Conservation (phyloP, 2,113 vertebrate genomes). For the Potamarius usumacintae region DNA sequence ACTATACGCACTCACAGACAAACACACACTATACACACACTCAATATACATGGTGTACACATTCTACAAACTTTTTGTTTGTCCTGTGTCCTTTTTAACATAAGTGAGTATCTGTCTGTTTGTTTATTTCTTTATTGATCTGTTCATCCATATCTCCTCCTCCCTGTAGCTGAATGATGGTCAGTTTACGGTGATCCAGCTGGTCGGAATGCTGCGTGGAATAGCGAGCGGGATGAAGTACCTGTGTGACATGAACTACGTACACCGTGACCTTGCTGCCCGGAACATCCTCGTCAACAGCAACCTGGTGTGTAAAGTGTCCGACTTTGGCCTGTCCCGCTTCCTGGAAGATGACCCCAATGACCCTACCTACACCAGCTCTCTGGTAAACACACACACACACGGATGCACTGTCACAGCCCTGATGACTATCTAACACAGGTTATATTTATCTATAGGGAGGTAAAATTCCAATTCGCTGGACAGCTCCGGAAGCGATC, state of each 20-base stretch:
- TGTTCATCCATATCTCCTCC: conserved; percentile 2
- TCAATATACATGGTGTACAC: background rate
- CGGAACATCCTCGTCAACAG: conserved; percentile 97
- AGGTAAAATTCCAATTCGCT: conserved; percentile 97
- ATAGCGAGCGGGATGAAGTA: conserved; percentile 97
- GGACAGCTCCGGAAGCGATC: conserved; percentile 96
- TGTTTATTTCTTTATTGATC: background rate
- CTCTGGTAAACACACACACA: conserved; percentile 77
- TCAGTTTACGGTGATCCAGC: conserved; percentile 96
- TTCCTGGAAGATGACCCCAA: conserved; percentile 91
- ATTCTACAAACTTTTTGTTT: background rate
- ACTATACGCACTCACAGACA: background rate
- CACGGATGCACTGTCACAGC: background rate
- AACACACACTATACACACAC: background rate
- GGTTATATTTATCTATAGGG: conserved; percentile 72
- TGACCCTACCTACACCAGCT: conserved; percentile 95
- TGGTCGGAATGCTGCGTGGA: conserved; percentile 94
- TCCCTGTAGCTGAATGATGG: conserved; percentile 87
- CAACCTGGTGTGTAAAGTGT: conserved; percentile 97
- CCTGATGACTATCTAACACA: background rate
- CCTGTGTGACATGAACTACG: conserved; percentile 95
- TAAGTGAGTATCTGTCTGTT: background rate
- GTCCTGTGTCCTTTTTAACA: background rate
- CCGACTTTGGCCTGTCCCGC: conserved; percentile 92
- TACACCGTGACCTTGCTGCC: conserved; percentile 92